phyloP scores from a whole-genome alignment of 2,888 invertebrate species.

The Ramazzottius varieornatus region DNA sequence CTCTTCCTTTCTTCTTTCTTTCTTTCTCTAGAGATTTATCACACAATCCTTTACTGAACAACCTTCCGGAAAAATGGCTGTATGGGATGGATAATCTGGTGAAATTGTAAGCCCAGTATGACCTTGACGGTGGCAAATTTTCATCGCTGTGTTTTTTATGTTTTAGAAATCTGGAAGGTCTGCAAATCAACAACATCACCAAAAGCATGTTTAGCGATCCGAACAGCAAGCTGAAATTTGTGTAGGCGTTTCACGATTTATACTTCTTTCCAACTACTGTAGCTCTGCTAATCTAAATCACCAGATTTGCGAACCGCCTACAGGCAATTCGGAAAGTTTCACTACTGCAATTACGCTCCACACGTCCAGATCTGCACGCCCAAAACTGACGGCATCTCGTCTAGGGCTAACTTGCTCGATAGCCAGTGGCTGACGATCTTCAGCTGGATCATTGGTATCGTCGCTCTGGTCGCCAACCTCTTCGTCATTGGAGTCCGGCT shows the following conservation, averaged over 20 bases:
- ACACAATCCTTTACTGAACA: background rate
- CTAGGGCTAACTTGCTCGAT: conserved; percentile 4
- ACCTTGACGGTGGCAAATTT: too few relatives aligned
- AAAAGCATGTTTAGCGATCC: background rate
- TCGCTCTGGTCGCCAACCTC: background rate
- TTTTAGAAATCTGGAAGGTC: background rate
- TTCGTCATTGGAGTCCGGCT: background rate
- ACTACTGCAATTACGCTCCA: conserved; percentile 35
- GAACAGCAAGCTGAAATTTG: too few relatives aligned
- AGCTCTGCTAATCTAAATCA: too few relatives aligned
- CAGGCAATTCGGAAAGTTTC: conserved; percentile 34
- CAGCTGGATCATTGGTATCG: background rate
- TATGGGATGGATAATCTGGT: background rate
- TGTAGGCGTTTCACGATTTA: background rate
- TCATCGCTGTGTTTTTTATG: too few relatives aligned
- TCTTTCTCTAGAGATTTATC: background rate
- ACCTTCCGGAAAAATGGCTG: background rate
- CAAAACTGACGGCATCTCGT: conserved; percentile 30
- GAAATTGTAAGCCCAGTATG: background rate
- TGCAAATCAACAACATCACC: background rate
- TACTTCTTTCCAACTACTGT: too few relatives aligned
- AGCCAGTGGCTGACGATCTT: background rate
- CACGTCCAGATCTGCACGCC: conserved; percentile 33
- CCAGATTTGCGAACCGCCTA: too few relatives aligned
- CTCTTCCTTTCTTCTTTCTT: too few relatives aligned